Evolutionary conservation across 2,113 vertebrate species (phyloP).

Genomic region (Cisticola juncidis): DNA sequence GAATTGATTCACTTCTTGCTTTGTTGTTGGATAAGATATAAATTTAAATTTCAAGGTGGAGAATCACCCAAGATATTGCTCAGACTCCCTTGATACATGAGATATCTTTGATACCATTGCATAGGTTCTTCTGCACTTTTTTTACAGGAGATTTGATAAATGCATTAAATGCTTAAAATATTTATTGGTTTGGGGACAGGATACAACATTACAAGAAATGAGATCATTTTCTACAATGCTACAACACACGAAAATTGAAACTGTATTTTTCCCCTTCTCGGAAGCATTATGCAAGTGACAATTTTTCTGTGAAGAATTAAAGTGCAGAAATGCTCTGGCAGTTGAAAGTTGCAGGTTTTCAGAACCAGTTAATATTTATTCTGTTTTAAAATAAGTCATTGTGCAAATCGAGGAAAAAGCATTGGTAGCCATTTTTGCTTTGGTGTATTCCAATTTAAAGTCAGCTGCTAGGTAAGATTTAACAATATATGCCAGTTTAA

Average conservation of each 20-base stretch:
- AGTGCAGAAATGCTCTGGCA: not conserved
- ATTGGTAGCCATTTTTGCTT: conserved; percentile 34
- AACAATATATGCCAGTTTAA: conserved; percentile 30
- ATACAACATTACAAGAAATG: conserved; percentile 19
- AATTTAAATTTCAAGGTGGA: conserved; percentile 57
- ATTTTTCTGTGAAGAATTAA: conserved; percentile 48
- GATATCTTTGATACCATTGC: conserved; percentile 1
- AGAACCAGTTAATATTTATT: conserved; percentile 24
- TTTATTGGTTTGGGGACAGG: conserved; percentile 48
- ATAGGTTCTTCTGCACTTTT: not conserved
- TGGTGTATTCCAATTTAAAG: not conserved
- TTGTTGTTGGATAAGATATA: conserved; percentile 13
- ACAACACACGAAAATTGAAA: conserved; percentile 11
- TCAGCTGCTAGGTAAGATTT: conserved; percentile 28
- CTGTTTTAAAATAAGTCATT: conserved; percentile 17
- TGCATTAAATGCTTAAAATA: conserved; percentile 64
- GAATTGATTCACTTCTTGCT: not conserved
- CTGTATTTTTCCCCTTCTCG: not conserved
- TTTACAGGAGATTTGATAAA: conserved; percentile 33
- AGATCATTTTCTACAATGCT: not conserved
- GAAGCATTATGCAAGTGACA: not conserved
- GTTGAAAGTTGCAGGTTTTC: conserved; percentile 19
- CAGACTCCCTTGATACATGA: not conserved
- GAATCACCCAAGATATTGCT: conserved; percentile 15
- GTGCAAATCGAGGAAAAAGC: not conserved